These are phyloP conservation scores for Limnephilus lunatus DNA, from an alignment of 2,888 invertebrate genomes.

Conservation along the genomic window DNA sequence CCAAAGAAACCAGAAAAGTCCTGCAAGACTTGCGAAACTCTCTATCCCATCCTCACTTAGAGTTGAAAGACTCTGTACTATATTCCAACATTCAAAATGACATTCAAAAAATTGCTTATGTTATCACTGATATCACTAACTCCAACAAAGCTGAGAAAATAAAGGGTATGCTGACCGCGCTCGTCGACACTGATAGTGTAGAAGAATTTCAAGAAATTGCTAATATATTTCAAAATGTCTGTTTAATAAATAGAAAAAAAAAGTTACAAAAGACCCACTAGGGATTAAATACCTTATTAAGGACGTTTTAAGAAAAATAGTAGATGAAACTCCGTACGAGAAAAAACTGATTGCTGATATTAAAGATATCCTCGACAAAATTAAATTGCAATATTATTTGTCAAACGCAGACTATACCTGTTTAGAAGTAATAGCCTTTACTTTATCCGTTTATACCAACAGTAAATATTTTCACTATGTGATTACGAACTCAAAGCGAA, in stretches of 20 bases:
- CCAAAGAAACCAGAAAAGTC: no score
- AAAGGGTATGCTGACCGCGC: neutral
- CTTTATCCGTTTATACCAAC: no score
- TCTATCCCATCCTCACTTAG: neutral
- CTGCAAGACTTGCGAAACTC: no score
- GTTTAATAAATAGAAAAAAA: neutral
- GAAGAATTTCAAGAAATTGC: neutral
- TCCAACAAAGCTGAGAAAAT: neutral
- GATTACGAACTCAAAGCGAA: neutral
- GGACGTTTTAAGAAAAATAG: neutral
- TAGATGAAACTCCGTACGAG: neutral
- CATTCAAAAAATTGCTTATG: neutral
- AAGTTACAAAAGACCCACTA: neutral
- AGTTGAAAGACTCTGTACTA: neutral
- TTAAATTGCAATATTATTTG: neutral
- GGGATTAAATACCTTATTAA: neutral
- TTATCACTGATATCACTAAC: neutral
- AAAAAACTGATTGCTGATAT: neutral
- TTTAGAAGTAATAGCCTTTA: neutral
- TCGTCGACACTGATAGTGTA: neutral
- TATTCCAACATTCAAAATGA: neutral
- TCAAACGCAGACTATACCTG: neutral
- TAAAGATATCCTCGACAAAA: neutral
- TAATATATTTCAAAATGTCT: neutral
- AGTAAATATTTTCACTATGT: neutral